A percentile compares a stretch with the other conserved stretches of the same genome.
These are phyloP conservation scores for Cryptocephalus primarius DNA, from an alignment of 2,888 invertebrate genomes.

Conservation along the genomic window DNA sequence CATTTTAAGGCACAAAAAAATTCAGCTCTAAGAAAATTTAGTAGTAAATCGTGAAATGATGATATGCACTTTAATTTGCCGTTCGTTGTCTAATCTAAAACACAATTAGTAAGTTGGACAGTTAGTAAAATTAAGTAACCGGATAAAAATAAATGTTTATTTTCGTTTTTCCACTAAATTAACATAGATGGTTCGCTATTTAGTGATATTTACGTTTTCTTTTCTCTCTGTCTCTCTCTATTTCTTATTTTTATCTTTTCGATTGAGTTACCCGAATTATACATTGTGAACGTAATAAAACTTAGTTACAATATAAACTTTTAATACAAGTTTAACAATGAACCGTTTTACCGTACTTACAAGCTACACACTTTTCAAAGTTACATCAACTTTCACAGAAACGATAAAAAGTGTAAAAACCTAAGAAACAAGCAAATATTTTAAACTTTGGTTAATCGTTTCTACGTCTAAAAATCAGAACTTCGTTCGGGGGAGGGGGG, in stretches of 20 bases:
- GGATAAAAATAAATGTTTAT: constrained; percentile 18
- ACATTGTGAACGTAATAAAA: neutral
- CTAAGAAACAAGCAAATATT: neutral
- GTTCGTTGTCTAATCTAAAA: neutral
- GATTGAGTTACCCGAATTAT: neutral
- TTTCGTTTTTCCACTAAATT: constrained; percentile 11
- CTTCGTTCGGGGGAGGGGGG: constrained; percentile 1
- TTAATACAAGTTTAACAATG: constrained; percentile 4
- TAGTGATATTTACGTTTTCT: neutral
- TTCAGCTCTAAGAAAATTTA: too few relatives aligned
- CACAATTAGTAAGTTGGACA: constrained; percentile 5
- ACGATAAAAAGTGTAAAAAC: constrained; percentile 3
- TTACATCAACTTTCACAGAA: constrained; percentile 5
- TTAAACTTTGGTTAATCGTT: constrained; percentile 13
- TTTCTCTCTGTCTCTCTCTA: too few relatives aligned
- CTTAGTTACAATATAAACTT: neutral
- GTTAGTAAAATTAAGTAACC: constrained; percentile 12
- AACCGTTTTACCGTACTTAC: constrained; percentile 21
- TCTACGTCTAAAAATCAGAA: constrained; percentile 9
- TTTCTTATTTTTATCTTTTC: neutral
- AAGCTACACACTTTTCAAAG: constrained; percentile 11
- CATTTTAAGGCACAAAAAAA: too few relatives aligned
- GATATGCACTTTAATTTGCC: neutral
- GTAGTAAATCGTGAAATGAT: neutral
- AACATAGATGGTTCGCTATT: constrained; percentile 14